Base-by-base conservation (phyloP, 2,888 invertebrate species). In the Dorcus hopei region DNA sequence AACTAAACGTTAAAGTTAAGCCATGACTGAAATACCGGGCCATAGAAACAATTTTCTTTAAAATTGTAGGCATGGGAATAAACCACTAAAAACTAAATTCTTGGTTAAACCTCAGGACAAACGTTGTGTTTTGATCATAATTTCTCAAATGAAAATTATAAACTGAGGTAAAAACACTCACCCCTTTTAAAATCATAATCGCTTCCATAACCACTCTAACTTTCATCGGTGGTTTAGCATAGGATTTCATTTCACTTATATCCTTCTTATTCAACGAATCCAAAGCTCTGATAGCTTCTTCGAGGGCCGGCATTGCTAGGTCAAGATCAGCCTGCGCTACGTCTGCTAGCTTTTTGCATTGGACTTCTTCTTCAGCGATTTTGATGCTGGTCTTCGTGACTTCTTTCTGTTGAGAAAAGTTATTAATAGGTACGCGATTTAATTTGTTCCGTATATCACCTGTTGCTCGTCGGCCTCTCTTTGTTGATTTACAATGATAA, bases 151-250 rank as follows among this genome's bases (percentile, higher is more conserved):
- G 19, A 19, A 19, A 19, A 19, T 19, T 19, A 19, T 2, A 19
- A 19, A 19, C 3, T 2, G 19, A 19, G 19, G 19, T 33, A 33
- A 33, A 33, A 33, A 19, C 14, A 43, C 47, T n/a, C 72, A 85
- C 85, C 33, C 86, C 81, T 72, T 85, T 83, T 19, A 95, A 77
- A 70, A 94, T 93, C 81, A 93, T 89, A 0, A 95, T 93, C 9
- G 94, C 93, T 77, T 95, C 93, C 86, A 95, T 84, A 0, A 92
- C 91, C 84, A 91, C 91, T 78, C 93, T 92, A 0, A 95, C 94
- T 75, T 93, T 90, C 57, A 85, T 82, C 2, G 95, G 95, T 1
- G 95, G 95, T 59, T 90, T 87, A 0, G 89, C 88, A 75, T 95
- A 95, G 0, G 94, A 93, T 74, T 93, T 93, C 59, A 95, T 91